Percentiles rank a stretch among this genome's conserved stretches.
phyloP scores from a whole-genome alignment of 1,140 invertebrate species.

The Bombus terrestris region DNA sequence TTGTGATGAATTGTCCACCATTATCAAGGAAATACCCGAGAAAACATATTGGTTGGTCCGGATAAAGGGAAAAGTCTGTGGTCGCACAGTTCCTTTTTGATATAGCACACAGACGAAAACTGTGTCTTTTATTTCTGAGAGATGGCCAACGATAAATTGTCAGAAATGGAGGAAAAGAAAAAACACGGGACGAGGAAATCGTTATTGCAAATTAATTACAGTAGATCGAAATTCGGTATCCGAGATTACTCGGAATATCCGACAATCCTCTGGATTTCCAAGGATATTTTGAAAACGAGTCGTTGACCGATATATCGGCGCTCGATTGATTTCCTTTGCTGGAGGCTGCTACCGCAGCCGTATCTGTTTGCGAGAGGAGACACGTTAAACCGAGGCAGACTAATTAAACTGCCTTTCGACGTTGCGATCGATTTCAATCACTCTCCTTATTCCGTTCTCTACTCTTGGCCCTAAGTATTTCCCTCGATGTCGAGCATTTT shows the following conservation, averaged over 20 bases:
- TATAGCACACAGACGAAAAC: neutral
- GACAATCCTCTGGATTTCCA: neutral
- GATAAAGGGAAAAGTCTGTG: neutral
- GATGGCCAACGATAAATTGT: too few species aligned
- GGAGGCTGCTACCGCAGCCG: neutral
- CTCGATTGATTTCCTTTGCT: conserved; percentile 29
- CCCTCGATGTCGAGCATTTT: conserved; percentile 22
- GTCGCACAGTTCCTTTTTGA: neutral
- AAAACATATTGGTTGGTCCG: neutral
- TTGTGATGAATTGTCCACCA: conserved; percentile 37
- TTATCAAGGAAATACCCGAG: conserved; percentile 11
- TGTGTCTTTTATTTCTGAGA: too few species aligned
- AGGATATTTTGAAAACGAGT: conserved; percentile 16
- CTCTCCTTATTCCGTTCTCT: conserved; percentile 1
- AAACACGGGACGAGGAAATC: too few species aligned
- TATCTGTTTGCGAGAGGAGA: neutral
- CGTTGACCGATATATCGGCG: neutral
- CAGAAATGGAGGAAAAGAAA: too few species aligned
- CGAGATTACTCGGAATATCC: neutral
- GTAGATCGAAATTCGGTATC: too few species aligned
- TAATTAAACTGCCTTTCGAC: conserved; percentile 51
- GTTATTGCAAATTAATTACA: too few species aligned
- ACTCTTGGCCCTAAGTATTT: conserved; percentile 10
- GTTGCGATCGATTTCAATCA: conserved; percentile 33
- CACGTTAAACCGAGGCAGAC: conserved; percentile 39